Conservation (phyloP, 2,113 vertebrate genomes). For the Ameiurus melas region DNA sequence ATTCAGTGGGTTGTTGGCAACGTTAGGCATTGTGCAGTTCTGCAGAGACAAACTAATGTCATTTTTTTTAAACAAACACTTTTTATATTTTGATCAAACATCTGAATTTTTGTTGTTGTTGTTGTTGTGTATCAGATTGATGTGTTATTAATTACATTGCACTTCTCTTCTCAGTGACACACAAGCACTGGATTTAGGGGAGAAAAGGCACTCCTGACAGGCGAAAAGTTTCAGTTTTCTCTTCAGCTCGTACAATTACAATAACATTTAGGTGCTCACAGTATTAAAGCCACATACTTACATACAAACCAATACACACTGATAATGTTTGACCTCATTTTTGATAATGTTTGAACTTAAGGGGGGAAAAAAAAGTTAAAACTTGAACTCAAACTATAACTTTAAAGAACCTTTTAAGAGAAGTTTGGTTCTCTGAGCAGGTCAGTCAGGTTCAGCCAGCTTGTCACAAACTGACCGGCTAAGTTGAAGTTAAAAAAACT, state of each 20-base stretch:
- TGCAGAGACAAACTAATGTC: not conserved
- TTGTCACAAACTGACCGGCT: not conserved
- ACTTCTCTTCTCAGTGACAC: not conserved
- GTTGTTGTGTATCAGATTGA: not conserved
- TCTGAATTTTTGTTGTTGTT: not conserved
- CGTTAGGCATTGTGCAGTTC: not conserved
- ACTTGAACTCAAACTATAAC: not conserved
- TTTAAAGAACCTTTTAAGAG: not conserved
- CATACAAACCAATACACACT: not conserved
- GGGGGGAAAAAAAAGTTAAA: not conserved
- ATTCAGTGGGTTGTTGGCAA: not conserved
- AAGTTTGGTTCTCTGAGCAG: not conserved
- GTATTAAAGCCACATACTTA: not conserved
- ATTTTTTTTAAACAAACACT: not conserved
- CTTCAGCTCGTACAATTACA: not conserved
- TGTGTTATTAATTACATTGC: not conserved
- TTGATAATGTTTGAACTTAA: not conserved
- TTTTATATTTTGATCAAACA: not conserved
- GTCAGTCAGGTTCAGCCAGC: conserved; percentile 2
- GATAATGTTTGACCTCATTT: not conserved
- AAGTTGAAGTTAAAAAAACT: not conserved
- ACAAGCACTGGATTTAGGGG: not conserved
- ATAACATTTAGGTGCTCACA: not conserved
- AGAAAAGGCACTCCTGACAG: not conserved
- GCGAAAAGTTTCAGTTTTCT: not conserved